Conservation (phyloP, 2,113 vertebrate genomes). For the Echinops telfairi region DNA sequence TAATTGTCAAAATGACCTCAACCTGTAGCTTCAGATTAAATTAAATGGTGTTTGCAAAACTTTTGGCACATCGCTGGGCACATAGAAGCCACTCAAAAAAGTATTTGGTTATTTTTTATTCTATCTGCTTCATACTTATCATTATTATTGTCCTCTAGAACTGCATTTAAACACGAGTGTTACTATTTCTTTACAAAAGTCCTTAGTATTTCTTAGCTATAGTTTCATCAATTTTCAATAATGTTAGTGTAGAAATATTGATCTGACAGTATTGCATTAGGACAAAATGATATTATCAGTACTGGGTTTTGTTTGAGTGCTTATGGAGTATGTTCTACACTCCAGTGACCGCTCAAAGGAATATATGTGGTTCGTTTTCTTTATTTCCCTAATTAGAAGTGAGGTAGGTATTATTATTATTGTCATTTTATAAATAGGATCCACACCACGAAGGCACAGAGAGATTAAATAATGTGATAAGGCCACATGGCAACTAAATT, state of each 20-base stretch:
- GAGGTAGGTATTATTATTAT: background rate
- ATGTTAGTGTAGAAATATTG: background rate
- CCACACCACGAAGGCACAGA: background rate
- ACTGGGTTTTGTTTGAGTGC: too few relatives aligned
- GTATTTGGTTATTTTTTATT: background rate
- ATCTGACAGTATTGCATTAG: background rate
- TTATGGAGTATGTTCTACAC: too few relatives aligned
- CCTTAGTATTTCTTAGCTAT: background rate
- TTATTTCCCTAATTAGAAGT: background rate
- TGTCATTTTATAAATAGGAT: background rate
- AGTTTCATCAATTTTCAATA: background rate
- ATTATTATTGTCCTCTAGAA: background rate
- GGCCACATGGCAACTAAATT: background rate
- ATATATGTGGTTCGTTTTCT: background rate
- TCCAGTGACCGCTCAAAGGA: background rate
- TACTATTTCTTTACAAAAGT: background rate
- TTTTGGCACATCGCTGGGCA: background rate
- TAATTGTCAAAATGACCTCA: background rate
- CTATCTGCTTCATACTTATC: background rate
- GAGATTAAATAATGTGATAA: background rate
- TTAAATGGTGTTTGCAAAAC: background rate
- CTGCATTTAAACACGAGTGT: background rate
- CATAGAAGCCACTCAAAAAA: background rate
- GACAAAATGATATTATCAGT: background rate
- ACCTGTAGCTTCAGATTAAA: background rate